Evolutionary conservation across 2,797 vertebrate genomes (phyloP), one percentile per base, ranked within the genome.

Genomic region (Florisuga fusca): DNA sequence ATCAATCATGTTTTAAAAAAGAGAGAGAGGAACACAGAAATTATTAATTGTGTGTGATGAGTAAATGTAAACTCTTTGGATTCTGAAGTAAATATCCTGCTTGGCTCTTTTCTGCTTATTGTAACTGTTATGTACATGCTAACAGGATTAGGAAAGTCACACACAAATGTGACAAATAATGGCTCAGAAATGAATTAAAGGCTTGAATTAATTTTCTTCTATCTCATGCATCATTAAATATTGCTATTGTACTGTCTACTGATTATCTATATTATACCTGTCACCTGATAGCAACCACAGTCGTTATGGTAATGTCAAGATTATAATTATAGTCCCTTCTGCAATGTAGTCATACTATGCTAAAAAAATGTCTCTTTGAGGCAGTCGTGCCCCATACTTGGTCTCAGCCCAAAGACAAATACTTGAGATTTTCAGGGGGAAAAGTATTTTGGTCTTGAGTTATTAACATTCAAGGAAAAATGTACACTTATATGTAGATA

Each of bases 251-350:
- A 67, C 90, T 82, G 83, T 95, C 77, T 93, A 72, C 71, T 71
- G 91, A 90, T 95, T 91, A 92, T 83, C 94, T 94, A 67, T 92
- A 91, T 95, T 94, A 94, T 93, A 94, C 72, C 82, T 95, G 84
- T 95, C 94, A 94, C 90, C 94, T 86, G 89, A 87, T 87, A 96
- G 90, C 92, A 95, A 95, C 92, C 84, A 86, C 13, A 19, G 79
- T 95, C 38, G 55, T 95, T 96, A 96, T 91, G 91, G 94, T 88
- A 96, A 92, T 95, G 87, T 94, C 93, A 92, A 53, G 87, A 86
- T 93, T 82, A 79, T 94, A 89, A 96, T 96, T 96, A 95, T 78
- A 95, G 91, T 81, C 85, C 79, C 80, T 94, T 88, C 85, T 86
- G 83, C 74, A 58, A 46, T 71, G 48, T 86, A 92, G 76, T 95